These are phyloP conservation scores for Pseudeuparius sepicola DNA, from an alignment of 2,888 invertebrate genomes.

Conservation along the genomic window DNA sequence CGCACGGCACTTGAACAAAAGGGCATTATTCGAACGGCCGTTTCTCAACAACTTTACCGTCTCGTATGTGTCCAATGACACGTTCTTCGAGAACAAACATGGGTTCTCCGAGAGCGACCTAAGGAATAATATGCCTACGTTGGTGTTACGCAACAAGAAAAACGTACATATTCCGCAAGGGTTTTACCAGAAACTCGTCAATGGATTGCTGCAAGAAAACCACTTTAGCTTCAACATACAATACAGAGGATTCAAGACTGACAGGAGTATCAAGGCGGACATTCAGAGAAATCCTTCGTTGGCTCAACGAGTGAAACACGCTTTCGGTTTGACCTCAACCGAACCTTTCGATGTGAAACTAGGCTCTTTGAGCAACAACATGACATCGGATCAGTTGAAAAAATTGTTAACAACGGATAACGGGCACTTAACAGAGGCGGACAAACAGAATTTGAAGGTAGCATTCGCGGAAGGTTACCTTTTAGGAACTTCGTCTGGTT, in stretches of 20 bases:
- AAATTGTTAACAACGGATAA: conserved; percentile 45
- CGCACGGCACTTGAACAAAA: conserved; percentile 33
- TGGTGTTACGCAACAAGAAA: conserved; percentile 28
- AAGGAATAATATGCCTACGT: conserved; percentile 28
- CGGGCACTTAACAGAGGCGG: conserved; percentile 38
- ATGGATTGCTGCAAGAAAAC: conserved; percentile 30
- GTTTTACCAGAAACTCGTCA: conserved; percentile 32
- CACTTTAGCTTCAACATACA: conserved; percentile 42
- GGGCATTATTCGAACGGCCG: conserved; percentile 31
- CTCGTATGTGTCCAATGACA: conserved; percentile 37
- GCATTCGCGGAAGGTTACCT: conserved; percentile 89
- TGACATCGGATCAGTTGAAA: conserved; percentile 41
- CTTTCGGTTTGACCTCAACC: conserved; percentile 33
- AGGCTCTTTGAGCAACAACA: conserved; percentile 18
- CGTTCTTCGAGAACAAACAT: conserved; percentile 41
- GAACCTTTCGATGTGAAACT: conserved; percentile 25
- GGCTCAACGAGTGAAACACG: conserved; percentile 54
- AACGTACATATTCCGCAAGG: conserved; percentile 28
- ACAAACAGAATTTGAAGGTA: conserved; percentile 69
- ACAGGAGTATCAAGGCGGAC: conserved; percentile 61
- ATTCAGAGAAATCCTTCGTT: conserved; percentile 61
- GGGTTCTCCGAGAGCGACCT: conserved; percentile 34
- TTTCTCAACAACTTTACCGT: conserved; percentile 34
- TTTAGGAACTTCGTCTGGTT: conserved; percentile 48
- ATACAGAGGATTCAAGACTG: conserved; percentile 70